Base-by-base conservation (phyloP, 2,888 invertebrate species). In the Catocala nupta region DNA sequence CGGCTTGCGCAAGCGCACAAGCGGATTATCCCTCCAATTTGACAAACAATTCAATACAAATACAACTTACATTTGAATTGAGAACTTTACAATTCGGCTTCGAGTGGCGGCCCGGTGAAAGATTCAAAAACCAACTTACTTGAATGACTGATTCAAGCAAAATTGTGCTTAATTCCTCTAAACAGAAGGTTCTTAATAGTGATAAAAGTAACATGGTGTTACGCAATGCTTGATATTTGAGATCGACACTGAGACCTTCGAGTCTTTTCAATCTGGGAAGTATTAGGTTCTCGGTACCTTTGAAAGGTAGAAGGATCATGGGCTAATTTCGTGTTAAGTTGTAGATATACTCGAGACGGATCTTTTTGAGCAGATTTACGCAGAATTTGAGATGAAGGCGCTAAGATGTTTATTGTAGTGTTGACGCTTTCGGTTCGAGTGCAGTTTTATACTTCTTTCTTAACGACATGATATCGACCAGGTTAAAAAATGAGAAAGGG, bases 1-100 rank as follows among this genome's bases (percentile, higher is more conserved):
- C 83, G 80, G 80, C 80, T 80, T 78, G 81, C 81, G 85, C 83
- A 83, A 77, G 75, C 81, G 80, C 78, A 78, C 81, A 84, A 79
- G 75, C 85, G 77, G 88, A 88, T 89, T 85, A 90, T 83, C 83
- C 89, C 77, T 81, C 83, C 86, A 89, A 89, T 90, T 90, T 87
- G 81, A 80, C 83, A 83, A 83, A 81, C 84, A 84, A 84, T 85
- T 83, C 85, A 81, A 84, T 83, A 79, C 80, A 76, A 81, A 74
- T 78, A 77, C 66, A 68, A 77, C 67, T 74, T 67, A 56, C 65
- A 62, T 77, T 77, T 79, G 73, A 75, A 69, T 70, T 80, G 71
- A 81, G 84, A 84, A 82, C 88, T 81, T 78, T 83, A 78, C 73
- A 84, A 88, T 81, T 84, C 89, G 85, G 90, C 84, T 75, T 80